Conservation (phyloP, 2,113 vertebrate species). For the Grallaria varia region DNA sequence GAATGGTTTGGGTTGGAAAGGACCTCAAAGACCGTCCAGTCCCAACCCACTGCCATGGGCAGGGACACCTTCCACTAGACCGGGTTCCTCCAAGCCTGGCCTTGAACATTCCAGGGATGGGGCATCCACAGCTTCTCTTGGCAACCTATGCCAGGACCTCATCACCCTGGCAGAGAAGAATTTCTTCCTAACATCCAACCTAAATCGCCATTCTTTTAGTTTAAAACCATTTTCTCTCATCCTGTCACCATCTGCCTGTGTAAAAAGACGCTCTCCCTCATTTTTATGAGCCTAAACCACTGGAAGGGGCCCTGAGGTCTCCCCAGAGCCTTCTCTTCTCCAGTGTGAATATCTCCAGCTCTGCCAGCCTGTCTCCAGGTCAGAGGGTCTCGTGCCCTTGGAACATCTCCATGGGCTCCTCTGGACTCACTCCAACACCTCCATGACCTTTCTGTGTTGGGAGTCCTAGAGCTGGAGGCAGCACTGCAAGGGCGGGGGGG, state of each 20-base stretch:
- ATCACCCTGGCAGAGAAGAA: fast-evolving
- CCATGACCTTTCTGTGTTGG: not conserved
- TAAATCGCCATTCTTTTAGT: not conserved
- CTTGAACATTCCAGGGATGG: not conserved
- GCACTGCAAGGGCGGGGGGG: not conserved
- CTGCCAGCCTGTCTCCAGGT: not conserved
- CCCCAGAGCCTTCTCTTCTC: not conserved
- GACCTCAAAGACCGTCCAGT: too few species aligned
- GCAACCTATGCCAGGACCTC: not conserved
- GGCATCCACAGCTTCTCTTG: not conserved
- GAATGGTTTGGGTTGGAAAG: not conserved
- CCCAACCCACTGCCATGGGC: not conserved
- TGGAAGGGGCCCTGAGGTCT: not conserved
- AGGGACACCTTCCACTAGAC: not conserved
- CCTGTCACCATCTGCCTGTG: not conserved
- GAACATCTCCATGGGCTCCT: not conserved
- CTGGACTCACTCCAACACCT: not conserved
- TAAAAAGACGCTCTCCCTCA: not conserved
- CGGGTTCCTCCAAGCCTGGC: not conserved
- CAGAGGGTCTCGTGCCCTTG: not conserved
- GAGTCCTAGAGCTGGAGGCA: not conserved
- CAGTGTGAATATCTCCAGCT: not conserved
- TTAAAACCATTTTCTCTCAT: not conserved
- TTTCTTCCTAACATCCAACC: not conserved
- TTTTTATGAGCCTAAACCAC: not conserved